Percentiles rank a stretch among this genome's conserved stretches.
phyloP scores from a whole-genome alignment of 2,797 vertebrate genomes.

The Decapterus maruadsi region DNA sequence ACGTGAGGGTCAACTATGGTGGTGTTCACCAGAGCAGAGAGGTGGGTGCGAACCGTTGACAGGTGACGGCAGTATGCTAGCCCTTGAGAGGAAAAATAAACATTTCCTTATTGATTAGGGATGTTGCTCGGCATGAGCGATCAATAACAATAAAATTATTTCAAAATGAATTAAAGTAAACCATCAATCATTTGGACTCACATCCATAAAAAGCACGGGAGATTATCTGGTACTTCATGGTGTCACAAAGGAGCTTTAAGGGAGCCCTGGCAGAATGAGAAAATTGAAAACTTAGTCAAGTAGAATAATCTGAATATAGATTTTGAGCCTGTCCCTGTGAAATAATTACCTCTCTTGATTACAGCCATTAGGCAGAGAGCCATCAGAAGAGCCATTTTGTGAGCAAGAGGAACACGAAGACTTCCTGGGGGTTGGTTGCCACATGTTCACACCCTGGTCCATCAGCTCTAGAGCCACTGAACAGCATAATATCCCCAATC shows the following conservation, averaged over 20 bases:
- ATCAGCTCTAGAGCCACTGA: constrained; percentile 94
- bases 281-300: constrained; percentile 35
- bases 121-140: not conserved
- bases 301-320: constrained; percentile 14
- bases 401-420: constrained; percentile 97
- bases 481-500: constrained; percentile 39
- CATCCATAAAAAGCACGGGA: constrained; percentile 99
- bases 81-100: constrained; percentile 83
- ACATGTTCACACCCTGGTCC: constrained; percentile 89
- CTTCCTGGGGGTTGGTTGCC: constrained; percentile 94
- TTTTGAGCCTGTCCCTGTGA: not conserved
- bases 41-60: constrained; percentile 96
- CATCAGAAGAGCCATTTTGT: constrained; percentile 91
- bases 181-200: constrained; percentile 75
- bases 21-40: constrained; percentile 95
- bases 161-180: not conserved
- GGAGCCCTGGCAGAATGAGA: constrained; percentile 87
- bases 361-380: constrained; percentile 91
- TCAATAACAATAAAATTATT: not conserved
- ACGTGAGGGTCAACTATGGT: constrained; percentile 89
- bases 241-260: constrained; percentile 97
- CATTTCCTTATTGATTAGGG: not conserved
- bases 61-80: constrained; percentile 97
- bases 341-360: constrained; percentile 92
- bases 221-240: constrained; percentile 99